phyloP scores from a whole-genome alignment of 2,797 vertebrate genomes.

The Somateria mollissima region DNA sequence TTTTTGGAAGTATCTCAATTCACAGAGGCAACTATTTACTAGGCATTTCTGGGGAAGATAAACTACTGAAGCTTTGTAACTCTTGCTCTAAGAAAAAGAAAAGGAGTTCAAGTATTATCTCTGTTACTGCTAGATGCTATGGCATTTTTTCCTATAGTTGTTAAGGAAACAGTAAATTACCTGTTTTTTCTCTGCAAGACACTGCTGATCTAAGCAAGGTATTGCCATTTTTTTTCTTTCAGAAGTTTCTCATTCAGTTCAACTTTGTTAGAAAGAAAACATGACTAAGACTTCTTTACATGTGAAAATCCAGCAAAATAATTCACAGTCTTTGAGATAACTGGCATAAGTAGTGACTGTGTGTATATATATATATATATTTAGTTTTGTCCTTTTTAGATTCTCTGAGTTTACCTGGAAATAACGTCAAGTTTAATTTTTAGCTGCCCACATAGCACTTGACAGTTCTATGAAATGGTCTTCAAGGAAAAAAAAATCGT shows the following conservation, averaged over 20 bases:
- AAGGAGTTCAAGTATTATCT: not conserved
- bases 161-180: too few species aligned
- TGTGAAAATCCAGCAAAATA: not conserved
- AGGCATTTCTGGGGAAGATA: not conserved
- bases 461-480: not conserved
- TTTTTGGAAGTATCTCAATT: not conserved
- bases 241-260: not conserved
- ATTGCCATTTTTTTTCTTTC: not conserved
- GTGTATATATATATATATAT: not conserved
- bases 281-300: not conserved
- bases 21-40: not conserved
- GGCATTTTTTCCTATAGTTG: not conserved
- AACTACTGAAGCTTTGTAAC: not conserved
- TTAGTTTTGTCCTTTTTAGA: not conserved
- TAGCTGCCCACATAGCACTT: not conserved
- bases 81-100: not conserved
- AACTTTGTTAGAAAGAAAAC: not conserved
- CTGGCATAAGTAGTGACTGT: not conserved
- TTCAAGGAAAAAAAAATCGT: not conserved
- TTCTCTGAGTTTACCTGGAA: not conserved
- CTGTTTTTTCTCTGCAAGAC: not conserved
- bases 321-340: not conserved
- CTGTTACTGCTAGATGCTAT: fast-evolving
- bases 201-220: not conserved
- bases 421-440: not conserved